phyloP scores from a whole-genome alignment of 1,140 invertebrate genomes.

The Aphidius gifuensis region DNA sequence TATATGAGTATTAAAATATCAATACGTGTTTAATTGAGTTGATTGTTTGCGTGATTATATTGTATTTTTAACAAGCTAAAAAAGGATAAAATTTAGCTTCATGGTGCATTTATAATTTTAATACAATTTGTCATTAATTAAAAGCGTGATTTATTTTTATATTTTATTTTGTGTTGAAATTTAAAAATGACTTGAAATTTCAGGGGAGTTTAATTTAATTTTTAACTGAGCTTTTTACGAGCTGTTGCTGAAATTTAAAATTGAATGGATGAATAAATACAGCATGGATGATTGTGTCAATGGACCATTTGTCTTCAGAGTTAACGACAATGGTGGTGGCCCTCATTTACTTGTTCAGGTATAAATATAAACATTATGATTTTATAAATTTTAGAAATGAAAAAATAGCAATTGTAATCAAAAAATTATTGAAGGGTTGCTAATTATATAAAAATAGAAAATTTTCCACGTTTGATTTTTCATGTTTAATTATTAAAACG shows the following conservation, averaged over 20 bases:
- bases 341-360: conserved; percentile 74
- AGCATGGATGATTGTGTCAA: conserved; percentile 47
- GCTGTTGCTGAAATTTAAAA: background rate
- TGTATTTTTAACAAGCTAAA: too few relatives aligned
- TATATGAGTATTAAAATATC: too few relatives aligned
- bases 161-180: background rate
- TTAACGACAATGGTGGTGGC: conserved; percentile 73
- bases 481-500: too few relatives aligned
- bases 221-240: background rate
- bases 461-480: too few relatives aligned
- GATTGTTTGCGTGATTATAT: too few relatives aligned
- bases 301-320: conserved; percentile 68
- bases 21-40: too few relatives aligned
- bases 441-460: too few relatives aligned
- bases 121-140: background rate
- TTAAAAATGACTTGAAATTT: background rate
- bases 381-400: background rate
- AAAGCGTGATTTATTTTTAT: background rate
- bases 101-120: background rate
- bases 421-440: background rate
- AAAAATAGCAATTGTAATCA: too few relatives aligned
- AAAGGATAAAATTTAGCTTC: too few relatives aligned
- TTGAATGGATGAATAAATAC: conserved; percentile 16
- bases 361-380: conserved; percentile 25
- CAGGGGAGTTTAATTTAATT: conserved; percentile 3